phyloP scores from a whole-genome alignment of 2,888 invertebrate genomes.

The Unio pictorum region DNA sequence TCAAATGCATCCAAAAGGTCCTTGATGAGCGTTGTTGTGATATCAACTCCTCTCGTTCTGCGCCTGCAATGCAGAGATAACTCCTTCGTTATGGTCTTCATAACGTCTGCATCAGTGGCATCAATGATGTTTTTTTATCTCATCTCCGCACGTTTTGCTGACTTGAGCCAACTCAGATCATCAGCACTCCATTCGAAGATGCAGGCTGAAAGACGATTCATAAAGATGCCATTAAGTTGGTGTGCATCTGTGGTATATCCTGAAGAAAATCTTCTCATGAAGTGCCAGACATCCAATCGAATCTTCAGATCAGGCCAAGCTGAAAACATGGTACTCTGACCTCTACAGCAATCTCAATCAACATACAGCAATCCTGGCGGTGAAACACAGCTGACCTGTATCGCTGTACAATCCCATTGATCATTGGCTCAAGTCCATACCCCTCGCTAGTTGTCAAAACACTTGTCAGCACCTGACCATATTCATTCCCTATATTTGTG shows the following conservation, averaged over 20 bases:
- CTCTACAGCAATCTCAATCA: slow-evolving; percentile 42
- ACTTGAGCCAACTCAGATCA: slow-evolving; percentile 27
- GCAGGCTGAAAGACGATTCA: slow-evolving; percentile 23
- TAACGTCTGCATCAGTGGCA: slow-evolving; percentile 15
- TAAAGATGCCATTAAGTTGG: slow-evolving; percentile 34
- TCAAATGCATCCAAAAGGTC: slow-evolving; percentile 13
- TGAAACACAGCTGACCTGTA: slow-evolving; percentile 20
- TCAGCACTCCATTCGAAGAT: slow-evolving; percentile 39
- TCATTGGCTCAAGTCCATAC: slow-evolving; percentile 26
- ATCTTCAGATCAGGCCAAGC: slow-evolving; percentile 16
- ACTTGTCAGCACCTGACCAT: slow-evolving; percentile 39
- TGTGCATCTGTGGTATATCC: slow-evolving; percentile 33
- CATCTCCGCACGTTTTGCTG: slow-evolving; percentile 32
- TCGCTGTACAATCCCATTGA: slow-evolving; percentile 26
- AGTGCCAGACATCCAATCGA: slow-evolving; percentile 43
- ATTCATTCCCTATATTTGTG: slow-evolving; percentile 47
- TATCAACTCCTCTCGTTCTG: slow-evolving; percentile 25
- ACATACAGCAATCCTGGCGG: slow-evolving; percentile 38
- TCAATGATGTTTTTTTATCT: slow-evolving; percentile 1
- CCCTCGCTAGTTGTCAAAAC: slow-evolving; percentile 43
- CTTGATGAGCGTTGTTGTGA: slow-evolving; percentile 17
- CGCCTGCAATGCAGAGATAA: slow-evolving; percentile 32
- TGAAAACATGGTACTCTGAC: slow-evolving; percentile 1
- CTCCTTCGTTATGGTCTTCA: slow-evolving; percentile 22
- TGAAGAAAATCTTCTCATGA: slow-evolving; percentile 34